Evolutionary conservation across 2,113 vertebrate species (phyloP).

Genomic region (Pseudorhombus dupliciocellatus): DNA sequence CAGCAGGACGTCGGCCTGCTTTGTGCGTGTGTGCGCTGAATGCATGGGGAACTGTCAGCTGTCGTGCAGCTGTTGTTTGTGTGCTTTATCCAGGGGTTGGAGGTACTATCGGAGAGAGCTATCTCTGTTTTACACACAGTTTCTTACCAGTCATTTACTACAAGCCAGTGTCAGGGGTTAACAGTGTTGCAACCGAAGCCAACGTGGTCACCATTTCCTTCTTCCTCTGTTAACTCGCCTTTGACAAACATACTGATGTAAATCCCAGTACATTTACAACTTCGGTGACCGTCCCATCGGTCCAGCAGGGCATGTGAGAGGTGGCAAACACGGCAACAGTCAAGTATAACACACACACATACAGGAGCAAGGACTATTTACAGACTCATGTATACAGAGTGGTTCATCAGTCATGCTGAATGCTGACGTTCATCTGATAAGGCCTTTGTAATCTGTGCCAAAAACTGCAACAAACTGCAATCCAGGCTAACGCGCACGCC

Average conservation of each 20-base stretch:
- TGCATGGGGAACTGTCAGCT: conserved; percentile 54
- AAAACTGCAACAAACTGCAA: too few species aligned
- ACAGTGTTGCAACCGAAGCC: too few species aligned
- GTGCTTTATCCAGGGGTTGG: conserved; percentile 39
- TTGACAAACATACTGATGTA: conserved; percentile 38
- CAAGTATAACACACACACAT: conserved; percentile 10
- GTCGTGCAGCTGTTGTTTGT: conserved; percentile 71
- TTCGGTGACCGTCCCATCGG: conserved; percentile 14
- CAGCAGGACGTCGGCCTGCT: conserved; percentile 32
- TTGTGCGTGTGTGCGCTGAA: conserved; percentile 24
- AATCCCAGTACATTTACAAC: conserved; percentile 33
- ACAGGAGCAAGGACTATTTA: background rate
- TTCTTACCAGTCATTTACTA: background rate
- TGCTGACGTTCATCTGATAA: conserved; percentile 60
- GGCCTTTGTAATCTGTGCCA: conserved; percentile 65
- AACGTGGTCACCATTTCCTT: background rate
- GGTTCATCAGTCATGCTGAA: conserved; percentile 48
- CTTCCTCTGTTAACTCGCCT: conserved; percentile 9
- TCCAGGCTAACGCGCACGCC: conserved; percentile 49
- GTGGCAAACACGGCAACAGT: conserved; percentile 24
- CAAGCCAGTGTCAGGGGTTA: background rate
- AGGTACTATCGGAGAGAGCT: conserved; percentile 9
- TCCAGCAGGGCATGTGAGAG: conserved; percentile 16
- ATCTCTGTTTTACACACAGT: background rate
- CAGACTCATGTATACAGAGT: conserved; percentile 31